Base-by-base conservation (phyloP, 1,140 invertebrate species). In the Eubasilissa regina region DNA sequence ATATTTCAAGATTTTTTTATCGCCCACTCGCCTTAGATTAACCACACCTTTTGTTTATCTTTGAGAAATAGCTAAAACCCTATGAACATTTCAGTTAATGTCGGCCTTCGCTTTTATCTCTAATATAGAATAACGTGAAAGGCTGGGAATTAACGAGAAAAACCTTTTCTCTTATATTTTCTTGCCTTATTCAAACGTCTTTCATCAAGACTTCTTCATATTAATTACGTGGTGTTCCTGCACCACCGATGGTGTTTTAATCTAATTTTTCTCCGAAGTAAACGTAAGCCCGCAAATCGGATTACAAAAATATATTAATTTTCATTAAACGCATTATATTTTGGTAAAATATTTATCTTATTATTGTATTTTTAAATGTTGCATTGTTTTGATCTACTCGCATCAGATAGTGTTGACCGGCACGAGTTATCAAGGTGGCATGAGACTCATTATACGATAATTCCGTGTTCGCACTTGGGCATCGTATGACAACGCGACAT, bases 1-100 rank as follows among this genome's bases (percentile, higher is more conserved):
- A 55, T 64, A 48, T 72, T 73, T 75, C 60, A 43, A 58, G 81
- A 82, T 82, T 82, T 82, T 35, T 82, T 82, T 79, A 79, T 76
- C 62, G 68, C 78, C 74, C 70, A 76, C 77, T 79, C 81, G 68
- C 64, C 51, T 68, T 56, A 73, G 77, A 81, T 81, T 81, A 81
- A 78, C 77, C 45, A 70, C 78, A 64, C 75, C 70, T 60, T 73
- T 72, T 77, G 66, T 62, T 48, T 66, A 81, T 81, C 75, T 81
- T 81, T 81, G 45, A 73, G 75, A 64, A 74, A 74, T 56, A 74
- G 70, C 70, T 56, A n/a, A 74, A 74, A 56, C 70, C 70, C 70
- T 56, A 74, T 56, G 70, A 74, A 74, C 70, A 74, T 74, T 74
- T 74, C 70, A 19, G 70, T 56, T 74, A 74, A 74, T 74, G 70